Evolutionary conservation across 2,113 vertebrate genomes (phyloP), one percentile per base, ranked within the genome.

Genomic region (Ivindomyrus marchei): DNA sequence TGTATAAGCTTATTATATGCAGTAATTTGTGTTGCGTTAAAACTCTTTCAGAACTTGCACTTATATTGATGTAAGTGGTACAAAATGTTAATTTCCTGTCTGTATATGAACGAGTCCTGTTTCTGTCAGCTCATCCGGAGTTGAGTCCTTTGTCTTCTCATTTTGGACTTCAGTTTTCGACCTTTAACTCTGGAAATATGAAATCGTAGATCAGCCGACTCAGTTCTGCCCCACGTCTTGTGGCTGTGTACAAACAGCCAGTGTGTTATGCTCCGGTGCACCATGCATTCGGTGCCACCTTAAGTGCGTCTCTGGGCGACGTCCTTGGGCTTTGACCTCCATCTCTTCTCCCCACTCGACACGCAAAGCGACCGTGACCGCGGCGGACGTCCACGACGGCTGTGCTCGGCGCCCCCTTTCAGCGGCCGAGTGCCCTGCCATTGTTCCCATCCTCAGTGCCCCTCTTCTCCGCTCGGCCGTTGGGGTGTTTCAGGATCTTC

Each of bases 371-470:
- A 90, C 89, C 90, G 77, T 92, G 94, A 92, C 94, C 93, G 93
- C 92, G 90, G 92, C 91, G 89, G 88, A 50, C 21, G 56, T 84
- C 39, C 92, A 94, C 92, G 80, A 93, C 83, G 66, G 85, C 66
- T 88, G 84, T 36, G 89, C 86, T 77, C 90, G 49, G 88, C 53
- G 52, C 46, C 52, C 53, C 39, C n/a, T 88, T 90, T 89, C 74
- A 91, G 88, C 52, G 92, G 53, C 42, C 89, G 86, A 89, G 89
- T 53, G 91, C 90, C 92, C 94, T 93, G 93, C 93, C 95, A 95
- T 95, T 95, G 94, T 92, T 91, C 87, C 19, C 85, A 36, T 24
- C 80, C 21, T 83, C 89, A 86, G n/a, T 70, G 86, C 66, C 36
- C 47, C 83, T 89, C 93, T 88, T 92, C 92, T 53, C 52, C 92